Evolutionary conservation across 1,140 invertebrate species (phyloP).

Genomic region (Cephus cinctus): DNA sequence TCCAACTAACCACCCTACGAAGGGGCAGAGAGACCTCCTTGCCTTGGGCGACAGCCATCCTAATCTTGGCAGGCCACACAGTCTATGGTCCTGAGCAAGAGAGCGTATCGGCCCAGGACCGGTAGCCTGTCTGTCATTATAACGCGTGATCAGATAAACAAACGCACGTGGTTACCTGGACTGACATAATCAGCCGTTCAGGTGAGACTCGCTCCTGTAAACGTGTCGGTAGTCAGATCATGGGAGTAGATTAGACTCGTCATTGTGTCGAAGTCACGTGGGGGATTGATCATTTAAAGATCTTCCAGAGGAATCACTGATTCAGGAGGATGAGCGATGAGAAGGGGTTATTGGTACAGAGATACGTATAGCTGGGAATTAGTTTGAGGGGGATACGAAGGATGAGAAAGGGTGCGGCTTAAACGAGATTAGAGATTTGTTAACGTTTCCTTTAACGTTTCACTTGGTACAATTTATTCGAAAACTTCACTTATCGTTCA

Average conservation of each 20-base stretch:
- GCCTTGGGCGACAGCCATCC: constrained; percentile 37
- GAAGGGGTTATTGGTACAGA: too few species aligned
- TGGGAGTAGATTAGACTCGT: neutral
- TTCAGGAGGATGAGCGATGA: too few species aligned
- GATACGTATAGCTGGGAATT: too few species aligned
- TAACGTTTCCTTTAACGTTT: too few species aligned
- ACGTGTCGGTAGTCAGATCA: neutral
- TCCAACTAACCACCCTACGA: constrained; percentile 33
- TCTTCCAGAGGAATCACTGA: too few species aligned
- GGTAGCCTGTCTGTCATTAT: constrained; percentile 42
- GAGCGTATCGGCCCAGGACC: neutral
- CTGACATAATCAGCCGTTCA: constrained; percentile 45
- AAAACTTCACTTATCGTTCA: too few species aligned
- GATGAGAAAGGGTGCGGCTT: neutral
- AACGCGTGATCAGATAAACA: constrained; percentile 47
- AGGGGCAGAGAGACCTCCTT: constrained; percentile 24
- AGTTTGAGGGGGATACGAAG: too few species aligned
- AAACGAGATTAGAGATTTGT: too few species aligned
- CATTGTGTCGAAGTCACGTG: neutral
- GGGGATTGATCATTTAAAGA: neutral
- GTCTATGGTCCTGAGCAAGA: too few species aligned
- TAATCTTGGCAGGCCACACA: too few species aligned
- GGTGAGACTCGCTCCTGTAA: constrained; percentile 21
- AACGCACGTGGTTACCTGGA: constrained; percentile 26
- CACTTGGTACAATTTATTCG: too few species aligned